A percentile compares a stretch with the other conserved stretches of the same genome.
Evolutionary conservation across 2,113 vertebrate species (phyloP).

Genomic region (Bambusicola thoracicus): DNA sequence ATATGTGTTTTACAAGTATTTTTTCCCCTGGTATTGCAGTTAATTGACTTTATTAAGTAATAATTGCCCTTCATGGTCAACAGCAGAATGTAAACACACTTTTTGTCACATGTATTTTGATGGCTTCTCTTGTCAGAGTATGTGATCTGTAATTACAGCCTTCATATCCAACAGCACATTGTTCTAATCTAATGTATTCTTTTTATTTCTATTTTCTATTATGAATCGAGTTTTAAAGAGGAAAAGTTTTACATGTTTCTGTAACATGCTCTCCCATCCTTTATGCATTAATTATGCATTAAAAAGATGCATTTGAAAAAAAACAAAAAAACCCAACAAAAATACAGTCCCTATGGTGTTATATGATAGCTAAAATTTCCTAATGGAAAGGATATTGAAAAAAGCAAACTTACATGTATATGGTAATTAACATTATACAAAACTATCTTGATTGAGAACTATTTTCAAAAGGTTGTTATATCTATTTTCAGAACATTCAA

Average conservation of each 20-base stretch:
- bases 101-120: not conserved
- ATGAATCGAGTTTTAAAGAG: not conserved
- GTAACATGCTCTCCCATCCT: not conserved
- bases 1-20: not conserved
- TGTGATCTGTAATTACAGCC: not conserved
- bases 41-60: not conserved
- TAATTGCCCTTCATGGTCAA: not conserved
- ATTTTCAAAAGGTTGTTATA: not conserved
- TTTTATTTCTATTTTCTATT: not conserved
- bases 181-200: not conserved
- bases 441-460: not conserved
- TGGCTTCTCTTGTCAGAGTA: not conserved
- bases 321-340: not conserved
- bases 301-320: no score
- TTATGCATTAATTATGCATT: not conserved
- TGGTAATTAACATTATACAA: not conserved
- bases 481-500: not conserved
- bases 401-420: not conserved
- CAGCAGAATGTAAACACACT: not conserved
- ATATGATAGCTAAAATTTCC: not conserved
- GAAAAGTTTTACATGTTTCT: not conserved
- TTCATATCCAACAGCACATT: not conserved
- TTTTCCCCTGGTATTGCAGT: not conserved
- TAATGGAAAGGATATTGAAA: not conserved
- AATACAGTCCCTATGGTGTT: not conserved